These are phyloP conservation scores for Mesochorus sp. DNA, from an alignment of 2,888 invertebrate genomes.

Conservation along the genomic window DNA sequence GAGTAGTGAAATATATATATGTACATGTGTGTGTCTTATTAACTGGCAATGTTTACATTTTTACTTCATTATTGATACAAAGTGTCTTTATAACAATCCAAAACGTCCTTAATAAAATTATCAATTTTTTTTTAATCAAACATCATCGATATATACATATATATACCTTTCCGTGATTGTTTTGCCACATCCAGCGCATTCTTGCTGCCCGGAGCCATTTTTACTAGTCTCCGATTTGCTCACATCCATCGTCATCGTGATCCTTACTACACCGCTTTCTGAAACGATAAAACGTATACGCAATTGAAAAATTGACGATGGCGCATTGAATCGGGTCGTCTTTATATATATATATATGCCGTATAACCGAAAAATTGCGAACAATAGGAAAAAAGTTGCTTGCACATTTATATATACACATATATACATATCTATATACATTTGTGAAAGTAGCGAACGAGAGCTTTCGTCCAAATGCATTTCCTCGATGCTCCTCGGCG, in stretches of 20 bases:
- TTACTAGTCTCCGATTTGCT: conserved; percentile 88
- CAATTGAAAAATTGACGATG: conserved; percentile 34
- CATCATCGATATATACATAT: no score
- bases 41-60: no score
- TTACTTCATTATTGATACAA: no score
- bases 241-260: conserved; percentile 94
- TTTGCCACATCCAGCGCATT: conserved; percentile 97
- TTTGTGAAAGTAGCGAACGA: conserved; percentile 17
- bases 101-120: no score
- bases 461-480: conserved; percentile 55
- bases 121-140: no score
- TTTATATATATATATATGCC: background rate
- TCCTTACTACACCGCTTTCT: conserved; percentile 78
- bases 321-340: conserved; percentile 24
- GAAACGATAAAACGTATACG: conserved; percentile 64
- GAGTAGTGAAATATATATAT: no score
- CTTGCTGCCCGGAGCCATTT: conserved; percentile 85
- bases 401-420: background rate
- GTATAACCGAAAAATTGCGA: conserved; percentile 8
- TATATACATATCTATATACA: no score
- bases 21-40: no score
- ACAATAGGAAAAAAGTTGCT: conserved; percentile 43
- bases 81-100: no score
- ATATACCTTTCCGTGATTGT: conserved; percentile 91
- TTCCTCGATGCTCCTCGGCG: conserved; percentile 30